Evolutionary conservation across 2,888 invertebrate species (phyloP).

Genomic region (Lacanobia wlatinum): DNA sequence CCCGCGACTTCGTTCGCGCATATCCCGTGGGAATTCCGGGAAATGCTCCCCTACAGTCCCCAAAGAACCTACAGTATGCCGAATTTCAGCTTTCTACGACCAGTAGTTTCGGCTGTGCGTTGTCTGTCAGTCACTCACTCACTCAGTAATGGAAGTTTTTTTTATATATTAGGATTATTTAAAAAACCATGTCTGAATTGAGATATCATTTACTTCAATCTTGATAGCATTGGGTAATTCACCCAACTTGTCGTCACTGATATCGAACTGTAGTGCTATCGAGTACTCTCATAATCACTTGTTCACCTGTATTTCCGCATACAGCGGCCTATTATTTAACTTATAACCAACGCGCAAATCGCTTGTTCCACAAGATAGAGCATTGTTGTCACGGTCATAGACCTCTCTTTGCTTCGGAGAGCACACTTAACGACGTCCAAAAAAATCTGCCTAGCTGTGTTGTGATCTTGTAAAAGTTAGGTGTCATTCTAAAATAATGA

Average conservation of each 20-base stretch:
- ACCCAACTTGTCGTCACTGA: constrained; percentile 18
- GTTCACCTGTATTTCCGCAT: constrained; percentile 15
- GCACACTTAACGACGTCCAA: neutral
- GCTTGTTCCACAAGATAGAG: constrained; percentile 16
- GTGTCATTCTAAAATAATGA: constrained; percentile 7
- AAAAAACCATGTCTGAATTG: neutral
- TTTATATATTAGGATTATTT: too few species aligned
- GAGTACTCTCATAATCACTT: neutral
- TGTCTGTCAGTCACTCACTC: too few species aligned
- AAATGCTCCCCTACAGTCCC: too few species aligned
- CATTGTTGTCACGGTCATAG: constrained; percentile 33
- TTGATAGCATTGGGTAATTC: constrained; percentile 28
- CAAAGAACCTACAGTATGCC: too few species aligned
- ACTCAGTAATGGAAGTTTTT: too few species aligned
- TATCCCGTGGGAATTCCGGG: too few species aligned
- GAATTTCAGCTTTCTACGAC: too few species aligned
- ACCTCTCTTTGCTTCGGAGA: constrained; percentile 27
- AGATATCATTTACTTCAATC: constrained; percentile 1
- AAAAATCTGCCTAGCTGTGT: constrained; percentile 6
- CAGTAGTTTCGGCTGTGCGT: too few species aligned
- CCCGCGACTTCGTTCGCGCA: too few species aligned
- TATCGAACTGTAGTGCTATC: constrained; percentile 8
- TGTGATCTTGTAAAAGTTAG: constrained; percentile 12
- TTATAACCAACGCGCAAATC: neutral
- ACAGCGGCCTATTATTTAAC: neutral